phyloP scores from a whole-genome alignment of 2,888 invertebrate genomes.

The Caenorhabditis afra region DNA sequence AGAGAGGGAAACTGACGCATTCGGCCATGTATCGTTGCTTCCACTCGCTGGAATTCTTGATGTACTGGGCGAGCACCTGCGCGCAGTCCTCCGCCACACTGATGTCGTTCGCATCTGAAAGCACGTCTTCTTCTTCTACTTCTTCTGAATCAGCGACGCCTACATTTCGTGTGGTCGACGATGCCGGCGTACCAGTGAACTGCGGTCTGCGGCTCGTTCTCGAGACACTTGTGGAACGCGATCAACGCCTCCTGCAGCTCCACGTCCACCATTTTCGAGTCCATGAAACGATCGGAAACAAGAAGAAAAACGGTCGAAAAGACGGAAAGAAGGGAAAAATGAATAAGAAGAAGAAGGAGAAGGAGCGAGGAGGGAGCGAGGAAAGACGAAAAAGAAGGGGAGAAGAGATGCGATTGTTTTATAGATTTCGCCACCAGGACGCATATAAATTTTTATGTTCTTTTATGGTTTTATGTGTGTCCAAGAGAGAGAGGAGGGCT shows the following conservation, averaged over 20 bases:
- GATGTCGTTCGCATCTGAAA: background rate
- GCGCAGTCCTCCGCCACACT: constrained; percentile 4
- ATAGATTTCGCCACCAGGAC: too few relatives aligned
- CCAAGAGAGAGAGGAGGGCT: too few relatives aligned
- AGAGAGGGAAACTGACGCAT: background rate
- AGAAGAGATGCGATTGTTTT: too few relatives aligned
- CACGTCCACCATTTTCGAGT: background rate
- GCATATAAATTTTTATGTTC: too few relatives aligned
- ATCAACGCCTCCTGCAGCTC: background rate
- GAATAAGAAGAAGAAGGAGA: too few relatives aligned
- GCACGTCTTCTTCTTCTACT: background rate
- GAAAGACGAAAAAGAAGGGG: too few relatives aligned
- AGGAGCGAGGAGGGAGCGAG: too few relatives aligned
- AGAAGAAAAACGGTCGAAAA: background rate
- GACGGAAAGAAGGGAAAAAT: background rate
- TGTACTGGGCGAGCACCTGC: background rate
- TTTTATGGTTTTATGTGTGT: too few relatives aligned
- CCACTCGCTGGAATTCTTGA: constrained; percentile 5
- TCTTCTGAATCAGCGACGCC: background rate
- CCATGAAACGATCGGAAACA: background rate
- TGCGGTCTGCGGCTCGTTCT: background rate
- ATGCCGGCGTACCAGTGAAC: background rate
- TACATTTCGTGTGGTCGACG: background rate
- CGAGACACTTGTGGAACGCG: constrained; percentile 3
- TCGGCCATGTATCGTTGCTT: background rate